Base-by-base conservation (phyloP, 1,140 invertebrate genomes). In the Zaprionus vittiger region DNA sequence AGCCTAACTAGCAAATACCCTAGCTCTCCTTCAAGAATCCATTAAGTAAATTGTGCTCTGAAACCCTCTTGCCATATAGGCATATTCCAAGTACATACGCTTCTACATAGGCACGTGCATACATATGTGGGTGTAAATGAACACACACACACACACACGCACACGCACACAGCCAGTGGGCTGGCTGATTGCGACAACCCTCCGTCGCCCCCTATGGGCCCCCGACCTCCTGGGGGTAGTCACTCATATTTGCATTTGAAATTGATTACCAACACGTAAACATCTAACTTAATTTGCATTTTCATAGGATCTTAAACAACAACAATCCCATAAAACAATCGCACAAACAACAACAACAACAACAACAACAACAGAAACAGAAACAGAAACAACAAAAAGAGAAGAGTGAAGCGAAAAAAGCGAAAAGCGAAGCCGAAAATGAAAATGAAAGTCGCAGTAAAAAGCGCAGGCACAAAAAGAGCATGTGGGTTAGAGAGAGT, bases 261-360 rank as follows among this genome's bases (percentile, higher is more conserved):
- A 59, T 66, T 83, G 76, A 83, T 83, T 83, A 77, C 73, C 69
- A 83, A 80, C 68, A 69, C 81, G 77, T 77, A 80, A 80, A 77
- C 77, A 83, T 79, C 83, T 83, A 83, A 83, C 73, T 77, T 67
- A 83, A 83, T 83, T 83, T 83, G 64, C 81, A 83, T 83, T 83
- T 79, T 79, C 80, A 80, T 83, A 73, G 80, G 57, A 76, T 82
- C 67, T 57, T 68, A 77, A 81, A 80, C 65, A 64, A 73, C 77
- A 75, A 47, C 63, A 68, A 31, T 66, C 15, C 47, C 52, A 79
- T 63, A 68, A 76, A 62, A 62, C 52, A 68, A 54, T 47, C 41
- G 41, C 41, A 47, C n/a, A 47, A 47, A 17, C 41, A 47, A 15
- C 38, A 41, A 41, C 38, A 41, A 47, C 41, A 17, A 47, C 7